Evolutionary conservation across 2,113 vertebrate species (phyloP), one percentile per base, ranked within the genome.

Genomic region (Mystacornis crossleyi): DNA sequence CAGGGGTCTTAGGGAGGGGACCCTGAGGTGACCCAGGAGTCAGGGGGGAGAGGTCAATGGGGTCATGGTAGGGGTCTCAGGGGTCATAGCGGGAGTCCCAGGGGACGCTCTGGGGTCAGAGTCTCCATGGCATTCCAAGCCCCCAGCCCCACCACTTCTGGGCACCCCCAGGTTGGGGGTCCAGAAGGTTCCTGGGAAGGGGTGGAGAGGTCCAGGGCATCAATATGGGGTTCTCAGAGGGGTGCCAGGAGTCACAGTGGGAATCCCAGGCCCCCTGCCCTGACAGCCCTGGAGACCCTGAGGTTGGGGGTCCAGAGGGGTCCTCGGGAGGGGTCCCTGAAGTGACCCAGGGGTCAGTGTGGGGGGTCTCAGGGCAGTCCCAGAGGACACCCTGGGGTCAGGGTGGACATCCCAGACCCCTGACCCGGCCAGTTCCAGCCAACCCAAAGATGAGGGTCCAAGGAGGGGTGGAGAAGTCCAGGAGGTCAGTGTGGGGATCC

Each of bases 131-230:
- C n/a, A n/a, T n/a, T 14, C 3, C 58, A 23, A 8, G n/a, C 12
- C 10, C 14, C 8, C 2, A 0, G 8, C 25, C 43, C 13, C 50
- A 55, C 6, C 1, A 0, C 9, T 47, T n/a, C 29, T 33, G 29
- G 9, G 12, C 42, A 40, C 2, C 29, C 15, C n/a, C 28, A 45
- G n/a, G 7, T 5, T 65, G 57, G 33, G 33, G 71, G 31, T 29
- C 15, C 20, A 14, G 13, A 6, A 5, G 19, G 7, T 5, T 60
- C 54, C 31, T 50, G 33, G 12, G 12, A 5, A 47, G 38, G 40
- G 21, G 12, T 54, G 23, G 28, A 73, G 33, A 6, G 18, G 42
- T 48, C 16, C 24, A 65, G 40, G 7, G 18, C 3, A 4, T 29
- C 38, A 69, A 23, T 17, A 28, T 6, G 29, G 29, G 55, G 23